These are phyloP conservation scores for Hydropsyche tenuis DNA, from an alignment of 1,140 invertebrate genomes.

Conservation along the genomic window DNA sequence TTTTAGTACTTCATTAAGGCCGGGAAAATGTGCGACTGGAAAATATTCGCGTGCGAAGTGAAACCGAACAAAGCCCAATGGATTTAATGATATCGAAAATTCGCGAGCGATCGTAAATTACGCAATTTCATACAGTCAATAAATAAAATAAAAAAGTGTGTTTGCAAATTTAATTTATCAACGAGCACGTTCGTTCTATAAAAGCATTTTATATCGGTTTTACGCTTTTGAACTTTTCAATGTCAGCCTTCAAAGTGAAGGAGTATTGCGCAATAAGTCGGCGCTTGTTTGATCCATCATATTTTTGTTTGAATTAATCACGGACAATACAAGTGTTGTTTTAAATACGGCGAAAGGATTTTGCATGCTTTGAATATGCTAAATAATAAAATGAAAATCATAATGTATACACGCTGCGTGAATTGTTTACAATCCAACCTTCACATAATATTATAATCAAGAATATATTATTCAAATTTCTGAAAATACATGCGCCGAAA, in stretches of 20 bases:
- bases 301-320: too few relatives aligned
- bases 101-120: conserved; percentile 14
- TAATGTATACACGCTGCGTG: too few relatives aligned
- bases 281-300: background rate
- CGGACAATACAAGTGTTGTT: too few relatives aligned
- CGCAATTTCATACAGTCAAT: conserved; percentile 1
- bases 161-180: background rate
- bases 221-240: background rate
- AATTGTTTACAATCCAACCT: too few relatives aligned
- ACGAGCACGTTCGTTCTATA: background rate
- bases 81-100: conserved; percentile 23
- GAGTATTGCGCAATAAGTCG: too few relatives aligned
- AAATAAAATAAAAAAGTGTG: conserved; percentile 1
- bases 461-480: too few relatives aligned
- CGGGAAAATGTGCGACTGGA: background rate
- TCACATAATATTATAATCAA: too few relatives aligned
- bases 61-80: conserved; percentile 2
- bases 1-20: conserved; percentile 16
- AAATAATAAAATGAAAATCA: too few relatives aligned
- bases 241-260: too few relatives aligned
- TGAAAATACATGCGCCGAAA: too few relatives aligned
- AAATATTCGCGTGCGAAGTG: background rate
- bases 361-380: too few relatives aligned
- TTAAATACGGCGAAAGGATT: too few relatives aligned
- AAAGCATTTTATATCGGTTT: background rate